These are phyloP conservation scores for Vulpes lagopus DNA, from an alignment of 2,113 vertebrate genomes.

Conservation along the genomic window DNA sequence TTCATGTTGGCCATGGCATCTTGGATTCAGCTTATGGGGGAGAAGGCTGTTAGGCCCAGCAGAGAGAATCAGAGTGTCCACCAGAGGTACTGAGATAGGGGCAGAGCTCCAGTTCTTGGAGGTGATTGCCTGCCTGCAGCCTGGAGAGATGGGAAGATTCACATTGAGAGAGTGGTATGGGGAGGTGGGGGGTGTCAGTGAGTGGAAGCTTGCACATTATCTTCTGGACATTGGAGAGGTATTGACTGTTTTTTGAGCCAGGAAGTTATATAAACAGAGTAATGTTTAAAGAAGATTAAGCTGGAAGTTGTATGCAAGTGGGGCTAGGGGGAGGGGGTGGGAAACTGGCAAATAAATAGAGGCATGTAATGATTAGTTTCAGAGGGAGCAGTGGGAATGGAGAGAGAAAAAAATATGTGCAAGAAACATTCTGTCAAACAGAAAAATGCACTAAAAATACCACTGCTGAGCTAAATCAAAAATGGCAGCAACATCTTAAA, in stretches of 20 bases:
- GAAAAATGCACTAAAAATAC: conserved; percentile 52
- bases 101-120: background rate
- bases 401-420: background rate
- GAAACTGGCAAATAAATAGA: conserved; percentile 46
- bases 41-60: background rate
- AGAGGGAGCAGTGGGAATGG: conserved; percentile 47
- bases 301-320: conserved; percentile 7
- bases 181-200: background rate
- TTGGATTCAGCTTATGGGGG: background rate
- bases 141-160: background rate
- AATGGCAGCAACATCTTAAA: conserved; percentile 29
- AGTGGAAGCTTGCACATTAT: background rate
- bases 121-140: background rate
- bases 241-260: conserved; percentile 46
- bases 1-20: background rate
- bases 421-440: conserved; percentile 74
- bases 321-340: background rate
- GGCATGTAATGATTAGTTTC: conserved; percentile 41
- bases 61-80: background rate
- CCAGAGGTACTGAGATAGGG: background rate
- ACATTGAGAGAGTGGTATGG: background rate
- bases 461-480: conserved; percentile 40
- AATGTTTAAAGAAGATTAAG: conserved; percentile 70
- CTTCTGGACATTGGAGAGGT: background rate
- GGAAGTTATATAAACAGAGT: conserved; percentile 71